Evolutionary conservation across 1,140 invertebrate species (phyloP).

Genomic region (Pentalonia nigronervosa): DNA sequence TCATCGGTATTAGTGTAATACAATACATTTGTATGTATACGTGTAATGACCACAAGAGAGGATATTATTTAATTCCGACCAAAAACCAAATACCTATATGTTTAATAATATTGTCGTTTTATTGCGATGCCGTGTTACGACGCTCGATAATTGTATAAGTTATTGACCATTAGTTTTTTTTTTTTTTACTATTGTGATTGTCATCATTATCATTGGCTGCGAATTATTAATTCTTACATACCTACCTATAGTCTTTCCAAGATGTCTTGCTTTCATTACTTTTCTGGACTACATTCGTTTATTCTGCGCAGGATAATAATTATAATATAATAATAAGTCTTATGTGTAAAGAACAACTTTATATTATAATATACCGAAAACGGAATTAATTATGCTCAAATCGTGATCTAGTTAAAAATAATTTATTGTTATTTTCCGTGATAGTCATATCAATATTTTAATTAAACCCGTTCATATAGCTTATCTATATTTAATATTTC

Average conservation of each 20-base stretch:
- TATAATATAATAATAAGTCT: not conserved
- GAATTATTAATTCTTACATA: not conserved
- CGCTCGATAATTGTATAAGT: not conserved
- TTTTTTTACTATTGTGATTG: not conserved
- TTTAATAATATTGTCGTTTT: not conserved
- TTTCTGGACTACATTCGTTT: not conserved
- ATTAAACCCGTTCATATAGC: not conserved
- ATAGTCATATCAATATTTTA: slow-evolving; percentile 9
- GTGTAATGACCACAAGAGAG: accelerated
- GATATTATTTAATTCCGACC: not conserved
- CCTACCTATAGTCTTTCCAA: not conserved
- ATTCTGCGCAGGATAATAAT: not conserved
- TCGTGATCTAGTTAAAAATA: not conserved
- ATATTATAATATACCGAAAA: not conserved
- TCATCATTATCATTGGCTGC: not conserved
- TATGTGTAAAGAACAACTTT: not conserved
- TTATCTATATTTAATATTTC: slow-evolving; percentile 36
- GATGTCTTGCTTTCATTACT: not conserved
- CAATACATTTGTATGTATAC: not conserved
- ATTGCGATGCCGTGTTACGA: not conserved
- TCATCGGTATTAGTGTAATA: not conserved
- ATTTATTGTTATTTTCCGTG: not conserved
- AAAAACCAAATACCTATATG: not conserved
- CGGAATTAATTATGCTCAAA: not conserved
- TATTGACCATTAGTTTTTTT: not conserved